Base-by-base conservation (phyloP, 2,797 vertebrate species). In the Anolis apletophallus region DNA sequence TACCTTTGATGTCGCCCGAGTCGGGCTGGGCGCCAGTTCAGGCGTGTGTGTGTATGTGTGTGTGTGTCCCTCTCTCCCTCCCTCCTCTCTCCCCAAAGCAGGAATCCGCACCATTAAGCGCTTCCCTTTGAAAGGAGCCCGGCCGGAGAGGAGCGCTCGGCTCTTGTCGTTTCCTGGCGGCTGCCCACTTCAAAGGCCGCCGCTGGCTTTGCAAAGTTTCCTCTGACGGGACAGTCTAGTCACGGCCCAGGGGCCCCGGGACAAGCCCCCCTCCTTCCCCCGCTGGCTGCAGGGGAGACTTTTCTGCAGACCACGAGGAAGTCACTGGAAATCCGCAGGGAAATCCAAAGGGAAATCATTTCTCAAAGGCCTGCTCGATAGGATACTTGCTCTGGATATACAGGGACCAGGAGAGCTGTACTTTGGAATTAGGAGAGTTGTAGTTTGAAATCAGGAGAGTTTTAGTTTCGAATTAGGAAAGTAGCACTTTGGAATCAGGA, bases 1-100 rank as follows among this genome's bases (percentile, higher is more conserved):
- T 93, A 84, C 86, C 93, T 94, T 91, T 89, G 89, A 91, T 89
- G 92, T 94, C 81, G 91, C 89, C 91, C 85, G 69, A 71, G 54
- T 90, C 86, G 89, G 92, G 92, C 92, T 87, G 61, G 11, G 23
- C 36, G 9, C 54, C 55, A 72, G 92, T 93, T 92, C 61, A 26
- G 26, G 61, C 26, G 23, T 90, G 69, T 76, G 85, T 84, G 87
- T 90, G 69, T 76, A 85, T 84, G 23, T 90, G 69, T 76, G 85
- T 84, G 87, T 90, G 69, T 76, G 85, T 84, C 5, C 7, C 7
- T 46, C 5, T 7, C 5, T 46, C 46, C 46, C 75, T 72, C 86
- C 16, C 78, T 55, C 23, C 34, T n/a, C 84, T 84, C 72, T 23
- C 69, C 85, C 7, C 55, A 69, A 76, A 72, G 54, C 50, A 69